phyloP scores from a whole-genome alignment of 2,888 invertebrate genomes.

The Pollenia amentaria region DNA sequence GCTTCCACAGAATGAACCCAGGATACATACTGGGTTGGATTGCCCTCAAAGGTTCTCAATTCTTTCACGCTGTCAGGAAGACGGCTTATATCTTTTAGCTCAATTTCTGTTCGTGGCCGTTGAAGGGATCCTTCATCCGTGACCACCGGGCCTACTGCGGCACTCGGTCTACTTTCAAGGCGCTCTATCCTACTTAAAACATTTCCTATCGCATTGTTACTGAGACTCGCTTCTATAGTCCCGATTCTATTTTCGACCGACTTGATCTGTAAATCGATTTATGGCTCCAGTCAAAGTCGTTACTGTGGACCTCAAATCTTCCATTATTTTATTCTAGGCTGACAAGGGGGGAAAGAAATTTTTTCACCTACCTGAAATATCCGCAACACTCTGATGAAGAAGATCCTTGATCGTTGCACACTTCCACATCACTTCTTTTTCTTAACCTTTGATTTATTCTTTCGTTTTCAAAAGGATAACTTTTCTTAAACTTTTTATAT shows the following conservation, averaged over 20 bases:
- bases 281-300: no score
- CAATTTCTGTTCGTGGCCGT: background rate
- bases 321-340: constrained; percentile 4
- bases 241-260: background rate
- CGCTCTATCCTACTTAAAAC: background rate
- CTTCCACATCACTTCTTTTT: no score
- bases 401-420: no score
- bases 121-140: background rate
- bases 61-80: constrained; percentile 2
- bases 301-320: no score
- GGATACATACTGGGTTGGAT: constrained; percentile 9
- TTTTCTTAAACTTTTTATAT: no score
- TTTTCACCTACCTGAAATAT: constrained; percentile 22
- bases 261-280: background rate
- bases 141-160: background rate
- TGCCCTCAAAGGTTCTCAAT: constrained; percentile 20
- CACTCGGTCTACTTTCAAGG: background rate
- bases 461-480: no score
- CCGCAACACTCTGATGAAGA: background rate
- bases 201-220: background rate
- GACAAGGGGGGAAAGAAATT: constrained; percentile 7
- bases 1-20: constrained; percentile 20
- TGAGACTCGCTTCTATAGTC: background rate
- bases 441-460: no score
- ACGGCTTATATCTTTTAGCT: background rate